phyloP scores from a whole-genome alignment of 2,113 vertebrate species.

The Eleginops maclovinus region DNA sequence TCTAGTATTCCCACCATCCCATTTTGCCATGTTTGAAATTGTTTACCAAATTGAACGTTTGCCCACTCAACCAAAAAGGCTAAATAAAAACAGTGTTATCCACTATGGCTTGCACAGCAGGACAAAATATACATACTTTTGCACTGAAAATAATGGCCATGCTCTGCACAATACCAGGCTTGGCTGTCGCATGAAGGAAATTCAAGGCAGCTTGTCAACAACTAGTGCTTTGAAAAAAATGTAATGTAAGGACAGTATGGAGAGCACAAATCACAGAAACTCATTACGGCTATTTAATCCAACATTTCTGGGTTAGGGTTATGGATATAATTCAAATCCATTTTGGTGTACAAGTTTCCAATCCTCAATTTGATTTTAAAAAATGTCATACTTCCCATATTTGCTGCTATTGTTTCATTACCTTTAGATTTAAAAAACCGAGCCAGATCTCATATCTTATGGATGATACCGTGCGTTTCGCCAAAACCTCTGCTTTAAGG shows the following conservation, averaged over 20 bases:
- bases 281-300: background rate
- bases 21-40: background rate
- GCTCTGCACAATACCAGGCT: background rate
- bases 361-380: background rate
- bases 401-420: background rate
- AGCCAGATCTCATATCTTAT: constrained; percentile 52
- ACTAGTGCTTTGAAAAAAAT: too few species aligned
- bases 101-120: background rate
- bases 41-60: background rate
- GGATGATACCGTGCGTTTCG: constrained; percentile 12
- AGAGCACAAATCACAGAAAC: too few species aligned
- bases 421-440: constrained; percentile 1
- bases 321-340: too few species aligned
- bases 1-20: background rate
- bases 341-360: background rate
- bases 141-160: background rate
- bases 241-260: too few species aligned
- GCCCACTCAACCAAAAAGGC: too few species aligned
- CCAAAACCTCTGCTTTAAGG: constrained; percentile 22
- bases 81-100: background rate
- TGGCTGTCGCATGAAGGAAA: background rate
- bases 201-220: too few species aligned
- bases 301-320: background rate
- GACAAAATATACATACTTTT: background rate
- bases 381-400: background rate